Evolutionary conservation across 2,797 vertebrate species (phyloP), one percentile per base, ranked within the genome.

Genomic region (Premnoplex brunnescens): DNA sequence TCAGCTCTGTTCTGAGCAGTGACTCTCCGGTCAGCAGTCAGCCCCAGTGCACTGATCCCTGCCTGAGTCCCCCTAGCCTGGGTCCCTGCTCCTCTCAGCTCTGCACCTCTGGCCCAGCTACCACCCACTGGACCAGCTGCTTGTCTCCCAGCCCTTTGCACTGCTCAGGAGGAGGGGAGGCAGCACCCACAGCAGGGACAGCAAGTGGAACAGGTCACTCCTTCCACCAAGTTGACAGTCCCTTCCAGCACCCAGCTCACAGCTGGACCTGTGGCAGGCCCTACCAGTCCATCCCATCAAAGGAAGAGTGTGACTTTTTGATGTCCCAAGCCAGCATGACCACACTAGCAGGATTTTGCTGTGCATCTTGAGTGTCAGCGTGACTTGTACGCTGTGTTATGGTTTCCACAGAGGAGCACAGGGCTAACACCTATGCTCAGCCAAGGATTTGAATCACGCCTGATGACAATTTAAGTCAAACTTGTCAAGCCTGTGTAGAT

Each of bases 321-420:
- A 5, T 23, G 60, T 19, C 39, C 36, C 30, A 7, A 5, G 54
- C 30, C 10, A 8, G n/a, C 0, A 1, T 4, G 68, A 59, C 27
- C 36, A n/a, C 55, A 2, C 4, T 1, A 4, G 22, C 4, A 9
- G 46, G n/a, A 24, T 11, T 10, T 24, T 49, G 39, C 43, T 60
- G 71, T 54, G 10, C 0, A 0, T 41, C n/a, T 44, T 0, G 0
- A 19, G 67, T 1, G 9, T 12, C n/a, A 26, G 59, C 0, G 0
- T 46, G 43, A n/a, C 46, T 9, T 5, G 10, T n/a, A 10, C 1
- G 0, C 37, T 7, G 1, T 1, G 6, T 10, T 22, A 10, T 2
- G 3, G 5, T 16, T 44, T n/a, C 58, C 24, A 23, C 10, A 12
- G 78, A 43, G 64, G 12, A 52, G 37, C 19, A 3, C 1, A 0